Base-by-base conservation (phyloP, 2,797 vertebrate species). In the Macropus fuliginosus region DNA sequence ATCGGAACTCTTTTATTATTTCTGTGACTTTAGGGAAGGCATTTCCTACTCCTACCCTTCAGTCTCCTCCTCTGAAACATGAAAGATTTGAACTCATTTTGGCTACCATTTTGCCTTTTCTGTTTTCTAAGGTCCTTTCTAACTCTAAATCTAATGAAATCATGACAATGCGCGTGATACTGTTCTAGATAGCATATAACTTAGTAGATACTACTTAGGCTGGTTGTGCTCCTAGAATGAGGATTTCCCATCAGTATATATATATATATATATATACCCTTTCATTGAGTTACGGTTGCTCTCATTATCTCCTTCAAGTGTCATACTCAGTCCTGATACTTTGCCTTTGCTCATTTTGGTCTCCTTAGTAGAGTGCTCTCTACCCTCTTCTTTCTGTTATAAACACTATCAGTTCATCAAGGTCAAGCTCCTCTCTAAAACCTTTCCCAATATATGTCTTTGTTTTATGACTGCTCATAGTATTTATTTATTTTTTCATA, bases 271-370 rank as follows among this genome's bases (percentile, higher is more conserved):
- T 55, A 56, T 28, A n/a, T 66, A 66, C 5, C 13, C 14, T 21
- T 24, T 46, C 46, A 46, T 81, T 6, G 9, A 46, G 9, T 46
- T 46, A 27, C 2, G 3, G 21, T 46, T 46, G 18, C 2, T 81
- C 21, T n/a, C 29, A 74, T 40, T 81, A 10, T 46, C 74, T 46
- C 40, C 40, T 46, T 1, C 40, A 81, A 24, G 40, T 81, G 34
- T 74, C 66, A 40, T 21, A 2, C 21, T 34, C 11, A 0, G 1
- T 24, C 52, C 8, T 40, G 21, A 0, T 1, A 2, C 16, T 29
- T 90, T 3, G 11, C 40, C 14, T 66, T 46, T 10, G 14, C 12
- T 52, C 8, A 0, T 54, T 28, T 10, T 31, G 10, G 31, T 28
- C 11, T 50, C 24, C 56, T 57, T 89, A 13, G 2, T 54, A 11